Evolutionary conservation across 1,140 invertebrate species (phyloP).

Genomic region (Zophobas atratus): DNA sequence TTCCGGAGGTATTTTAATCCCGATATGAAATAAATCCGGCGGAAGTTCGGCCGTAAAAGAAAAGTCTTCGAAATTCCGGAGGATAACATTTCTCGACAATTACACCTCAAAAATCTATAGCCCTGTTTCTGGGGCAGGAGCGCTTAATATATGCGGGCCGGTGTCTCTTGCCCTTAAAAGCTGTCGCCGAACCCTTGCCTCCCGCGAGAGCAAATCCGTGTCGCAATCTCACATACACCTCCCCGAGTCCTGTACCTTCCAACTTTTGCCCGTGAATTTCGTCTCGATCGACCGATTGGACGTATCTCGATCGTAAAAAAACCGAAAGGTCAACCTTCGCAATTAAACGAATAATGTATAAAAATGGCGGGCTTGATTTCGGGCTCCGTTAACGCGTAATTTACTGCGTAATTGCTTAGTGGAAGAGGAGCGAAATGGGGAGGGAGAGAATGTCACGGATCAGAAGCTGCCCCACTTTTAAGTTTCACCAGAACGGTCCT

Average conservation of each 20-base stretch:
- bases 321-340: too few relatives aligned
- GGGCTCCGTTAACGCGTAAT: constrained; percentile 33
- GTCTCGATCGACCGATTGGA: too few relatives aligned
- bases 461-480: constrained; percentile 27
- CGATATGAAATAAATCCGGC: constrained; percentile 25
- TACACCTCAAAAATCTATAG: too few relatives aligned
- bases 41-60: constrained; percentile 16
- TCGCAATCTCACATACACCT: constrained; percentile 27
- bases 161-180: constrained; percentile 24
- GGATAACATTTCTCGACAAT: too few relatives aligned
- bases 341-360: not conserved
- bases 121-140: not conserved
- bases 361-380: constrained; percentile 27
- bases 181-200: constrained; percentile 27
- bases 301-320: too few relatives aligned
- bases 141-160: constrained; percentile 26
- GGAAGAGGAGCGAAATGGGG: not conserved
- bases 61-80: not conserved
- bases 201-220: constrained; percentile 40
- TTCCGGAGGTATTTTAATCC: constrained; percentile 3
- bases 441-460: constrained; percentile 24
- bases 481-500: constrained; percentile 12
- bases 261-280: not conserved
- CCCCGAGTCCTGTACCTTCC: not conserved
- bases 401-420: constrained; percentile 35